A percentile compares a stretch with the other conserved stretches of the same genome.
Conservation (phyloP, 2,797 vertebrate genomes). For the Mareca strepera region DNA sequence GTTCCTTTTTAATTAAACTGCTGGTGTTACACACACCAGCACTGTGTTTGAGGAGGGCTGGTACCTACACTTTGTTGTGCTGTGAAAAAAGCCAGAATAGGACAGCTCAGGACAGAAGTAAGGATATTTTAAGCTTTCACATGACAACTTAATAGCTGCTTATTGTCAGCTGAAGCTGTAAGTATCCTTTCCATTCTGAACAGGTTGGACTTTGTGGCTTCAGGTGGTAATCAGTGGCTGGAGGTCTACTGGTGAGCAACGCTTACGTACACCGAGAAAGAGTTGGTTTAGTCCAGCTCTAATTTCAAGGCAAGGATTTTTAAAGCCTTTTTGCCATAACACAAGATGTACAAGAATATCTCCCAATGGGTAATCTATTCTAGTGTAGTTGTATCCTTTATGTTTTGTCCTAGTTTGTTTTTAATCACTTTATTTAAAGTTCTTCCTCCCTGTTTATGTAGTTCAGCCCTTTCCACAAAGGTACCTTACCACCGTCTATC, state of each 20-base stretch:
- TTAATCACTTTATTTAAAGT: not conserved
- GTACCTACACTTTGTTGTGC: fast-evolving
- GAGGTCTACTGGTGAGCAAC: not conserved
- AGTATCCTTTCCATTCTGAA: not conserved
- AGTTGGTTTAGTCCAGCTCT: not conserved
- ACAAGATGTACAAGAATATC: not conserved
- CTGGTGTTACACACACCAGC: not conserved
- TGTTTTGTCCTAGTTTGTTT: too few species aligned
- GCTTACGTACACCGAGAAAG: not conserved
- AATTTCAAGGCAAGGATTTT: not conserved
- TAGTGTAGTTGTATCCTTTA: too few species aligned
- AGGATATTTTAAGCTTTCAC: not conserved
- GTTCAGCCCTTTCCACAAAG: not conserved
- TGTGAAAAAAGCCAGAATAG: not conserved
- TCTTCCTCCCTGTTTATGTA: not conserved
- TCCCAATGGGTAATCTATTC: not conserved
- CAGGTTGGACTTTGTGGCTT: not conserved
- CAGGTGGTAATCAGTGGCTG: not conserved
- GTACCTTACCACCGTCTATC: too few species aligned
- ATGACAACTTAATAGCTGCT: not conserved
- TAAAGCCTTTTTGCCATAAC: not conserved
- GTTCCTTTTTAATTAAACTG: not conserved
- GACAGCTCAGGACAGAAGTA: not conserved
- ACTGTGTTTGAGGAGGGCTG: not conserved
- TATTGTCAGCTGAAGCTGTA: not conserved